Conservation (phyloP, 2,797 vertebrate species). For the Lutjanus argentimaculatus region DNA sequence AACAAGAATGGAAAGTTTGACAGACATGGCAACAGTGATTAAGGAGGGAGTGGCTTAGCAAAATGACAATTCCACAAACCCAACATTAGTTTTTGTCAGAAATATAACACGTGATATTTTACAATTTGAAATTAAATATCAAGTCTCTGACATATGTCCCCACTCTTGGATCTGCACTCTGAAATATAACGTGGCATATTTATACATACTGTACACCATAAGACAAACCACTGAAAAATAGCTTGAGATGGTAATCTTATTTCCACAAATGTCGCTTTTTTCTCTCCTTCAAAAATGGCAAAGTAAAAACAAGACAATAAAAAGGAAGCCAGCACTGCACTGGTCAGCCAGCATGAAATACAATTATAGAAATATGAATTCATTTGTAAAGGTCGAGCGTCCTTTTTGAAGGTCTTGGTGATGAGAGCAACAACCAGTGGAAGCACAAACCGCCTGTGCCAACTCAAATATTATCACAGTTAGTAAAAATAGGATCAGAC, state of each 20-base stretch:
- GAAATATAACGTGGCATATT: conserved; percentile 60
- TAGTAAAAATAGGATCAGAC: conserved; percentile 66
- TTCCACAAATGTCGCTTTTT: conserved; percentile 54
- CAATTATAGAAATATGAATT: conserved; percentile 80
- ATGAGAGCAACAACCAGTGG: conserved; percentile 65
- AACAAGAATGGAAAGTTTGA: no score
- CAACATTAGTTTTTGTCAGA: conserved; percentile 55
- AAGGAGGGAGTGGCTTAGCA: no score
- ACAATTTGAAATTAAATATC: conserved; percentile 64
- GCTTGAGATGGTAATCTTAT: conserved; percentile 58
- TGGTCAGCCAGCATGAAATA: conserved; percentile 69
- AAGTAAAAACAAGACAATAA: conserved; percentile 64
- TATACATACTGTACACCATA: conserved; percentile 47
- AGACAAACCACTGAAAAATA: conserved; percentile 72
- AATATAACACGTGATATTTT: conserved; percentile 30
- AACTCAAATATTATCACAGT: conserved; percentile 79
- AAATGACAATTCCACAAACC: conserved; percentile 28
- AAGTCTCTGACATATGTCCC: conserved; percentile 59
- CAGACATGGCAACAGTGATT: no score
- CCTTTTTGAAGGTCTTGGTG: conserved; percentile 69
- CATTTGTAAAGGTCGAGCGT: conserved; percentile 75
- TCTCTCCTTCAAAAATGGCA: conserved; percentile 46
- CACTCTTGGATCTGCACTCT: conserved; percentile 42
- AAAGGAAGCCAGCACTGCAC: conserved; percentile 59
- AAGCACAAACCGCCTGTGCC: conserved; percentile 66